A percentile compares a stretch with the other conserved stretches of the same genome.
Evolutionary conservation across 1,140 invertebrate species (phyloP).

Genomic region (Lucilia sericata): DNA sequence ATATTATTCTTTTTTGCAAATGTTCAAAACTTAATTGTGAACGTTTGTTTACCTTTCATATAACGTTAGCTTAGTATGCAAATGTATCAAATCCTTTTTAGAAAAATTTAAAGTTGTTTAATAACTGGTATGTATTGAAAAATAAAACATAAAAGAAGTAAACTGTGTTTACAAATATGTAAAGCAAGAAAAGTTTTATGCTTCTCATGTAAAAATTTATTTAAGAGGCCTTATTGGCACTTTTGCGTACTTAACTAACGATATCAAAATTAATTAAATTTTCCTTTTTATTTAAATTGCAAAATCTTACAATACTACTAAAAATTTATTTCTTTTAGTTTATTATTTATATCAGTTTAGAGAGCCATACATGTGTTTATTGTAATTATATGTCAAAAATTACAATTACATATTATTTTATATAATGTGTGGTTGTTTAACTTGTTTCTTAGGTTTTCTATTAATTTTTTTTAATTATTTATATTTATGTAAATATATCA

Average conservation of each 20-base stretch:
- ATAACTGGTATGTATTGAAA: no score
- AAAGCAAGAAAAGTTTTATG: no score
- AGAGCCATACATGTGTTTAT: neutral
- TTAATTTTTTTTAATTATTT: neutral
- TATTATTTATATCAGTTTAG: neutral
- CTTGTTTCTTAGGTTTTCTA: conserved; percentile 14
- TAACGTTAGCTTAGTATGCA: no score
- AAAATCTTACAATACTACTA: conserved; percentile 23
- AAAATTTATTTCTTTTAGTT: neutral
- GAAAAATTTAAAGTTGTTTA: no score
- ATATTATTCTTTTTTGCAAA: neutral
- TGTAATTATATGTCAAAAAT: conserved; percentile 3
- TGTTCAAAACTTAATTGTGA: neutral
- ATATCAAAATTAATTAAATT: neutral
- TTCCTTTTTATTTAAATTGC: neutral
- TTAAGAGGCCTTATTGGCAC: no score
- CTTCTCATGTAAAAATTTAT: no score
- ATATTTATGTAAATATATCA: neutral
- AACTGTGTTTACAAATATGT: no score
- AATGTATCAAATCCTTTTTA: no score
- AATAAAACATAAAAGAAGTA: no score
- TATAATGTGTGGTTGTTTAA: conserved; percentile 19
- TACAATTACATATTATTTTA: conserved; percentile 17
- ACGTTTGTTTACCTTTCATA: neutral
- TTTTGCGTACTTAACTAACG: no score